Conservation (phyloP, 2,113 vertebrate species). For the Pedionomus torquatus region DNA sequence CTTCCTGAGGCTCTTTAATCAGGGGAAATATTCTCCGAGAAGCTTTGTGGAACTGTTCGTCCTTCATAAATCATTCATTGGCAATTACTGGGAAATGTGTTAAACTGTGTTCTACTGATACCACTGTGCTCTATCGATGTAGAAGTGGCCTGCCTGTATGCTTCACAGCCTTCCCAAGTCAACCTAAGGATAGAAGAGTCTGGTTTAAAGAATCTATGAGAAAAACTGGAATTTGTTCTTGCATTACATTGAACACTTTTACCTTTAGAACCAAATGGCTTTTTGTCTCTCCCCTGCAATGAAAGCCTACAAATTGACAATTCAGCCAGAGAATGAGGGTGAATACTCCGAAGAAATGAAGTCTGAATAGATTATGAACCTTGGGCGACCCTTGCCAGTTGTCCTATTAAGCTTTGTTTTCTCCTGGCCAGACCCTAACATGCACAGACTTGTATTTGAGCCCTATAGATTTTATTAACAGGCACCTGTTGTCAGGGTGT, state of each 20-base stretch:
- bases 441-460: fast-evolving
- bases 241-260: background rate
- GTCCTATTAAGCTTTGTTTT: background rate
- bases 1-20: background rate
- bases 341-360: constrained; percentile 1
- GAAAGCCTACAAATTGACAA: background rate
- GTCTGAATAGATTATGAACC: background rate
- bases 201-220: background rate
- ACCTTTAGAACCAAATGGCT: background rate
- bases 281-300: background rate
- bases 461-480: background rate
- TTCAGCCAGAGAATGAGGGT: background rate
- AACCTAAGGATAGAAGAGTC: background rate
- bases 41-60: constrained; percentile 5
- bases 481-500: background rate
- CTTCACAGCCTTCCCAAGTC: background rate
- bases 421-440: background rate
- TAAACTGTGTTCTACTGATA: constrained; percentile 20
- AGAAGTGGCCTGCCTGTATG: background rate
- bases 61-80: constrained; percentile 21
- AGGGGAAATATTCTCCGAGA: background rate
- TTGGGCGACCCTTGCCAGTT: background rate
- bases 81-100: constrained; percentile 15
- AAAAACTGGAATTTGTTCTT: background rate
- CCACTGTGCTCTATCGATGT: background rate